Percentiles rank a stretch among this genome's conserved stretches.
These are phyloP conservation scores for Rhagonycha fulva DNA, from an alignment of 2,888 invertebrate species.

Conservation along the genomic window DNA sequence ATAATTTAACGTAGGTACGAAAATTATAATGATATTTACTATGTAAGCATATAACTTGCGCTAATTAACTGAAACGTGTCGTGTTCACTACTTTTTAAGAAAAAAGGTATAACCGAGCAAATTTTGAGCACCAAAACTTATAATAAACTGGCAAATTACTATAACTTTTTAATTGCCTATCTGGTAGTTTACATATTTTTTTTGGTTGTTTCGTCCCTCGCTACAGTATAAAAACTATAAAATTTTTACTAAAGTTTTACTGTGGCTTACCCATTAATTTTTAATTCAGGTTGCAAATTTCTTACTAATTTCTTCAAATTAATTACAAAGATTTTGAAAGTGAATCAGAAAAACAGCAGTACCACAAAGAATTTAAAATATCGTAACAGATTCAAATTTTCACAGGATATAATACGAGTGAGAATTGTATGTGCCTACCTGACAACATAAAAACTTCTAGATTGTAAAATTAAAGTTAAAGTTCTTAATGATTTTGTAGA, in stretches of 20 bases:
- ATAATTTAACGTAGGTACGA: background rate
- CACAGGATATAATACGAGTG: background rate
- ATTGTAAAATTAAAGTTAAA: background rate
- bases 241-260: no score
- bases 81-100: background rate
- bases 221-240: no score
- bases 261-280: background rate
- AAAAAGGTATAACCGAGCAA: background rate
- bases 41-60: background rate
- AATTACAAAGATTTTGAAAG: no score
- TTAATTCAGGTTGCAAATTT: background rate
- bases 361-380: no score
- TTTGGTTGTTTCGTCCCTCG: no score
- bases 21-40: background rate
- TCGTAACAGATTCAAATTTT: background rate
- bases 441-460: background rate
- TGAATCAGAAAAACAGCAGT: no score
- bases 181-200: no score
- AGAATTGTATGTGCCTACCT: background rate
- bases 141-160: no score
- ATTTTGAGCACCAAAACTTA: no score
- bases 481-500: conserved; percentile 6
- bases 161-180: no score
- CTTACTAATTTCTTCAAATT: no score
- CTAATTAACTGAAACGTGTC: background rate